These are phyloP conservation scores for Capitulum mitella DNA, from an alignment of 2,888 invertebrate species.

Conservation along the genomic window DNA sequence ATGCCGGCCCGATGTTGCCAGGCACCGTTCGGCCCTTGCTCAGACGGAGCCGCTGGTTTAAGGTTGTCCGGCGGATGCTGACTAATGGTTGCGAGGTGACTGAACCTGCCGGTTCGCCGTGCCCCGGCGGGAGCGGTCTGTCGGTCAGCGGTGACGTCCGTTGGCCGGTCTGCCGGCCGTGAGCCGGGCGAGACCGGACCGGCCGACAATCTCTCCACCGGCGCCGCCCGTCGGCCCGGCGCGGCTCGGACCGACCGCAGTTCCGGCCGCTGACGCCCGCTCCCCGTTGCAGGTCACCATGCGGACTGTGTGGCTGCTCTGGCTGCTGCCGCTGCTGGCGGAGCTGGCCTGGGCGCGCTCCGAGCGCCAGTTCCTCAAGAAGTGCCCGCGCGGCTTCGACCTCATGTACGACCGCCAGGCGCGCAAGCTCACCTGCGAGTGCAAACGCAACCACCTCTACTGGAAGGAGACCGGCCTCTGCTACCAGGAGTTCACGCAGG, in stretches of 20 bases:
- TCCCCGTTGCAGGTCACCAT: neutral
- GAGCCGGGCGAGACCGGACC: neutral
- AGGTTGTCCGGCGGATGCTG: too few species aligned
- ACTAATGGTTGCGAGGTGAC: too few species aligned
- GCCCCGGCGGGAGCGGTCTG: too few species aligned
- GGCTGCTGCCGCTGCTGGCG: neutral
- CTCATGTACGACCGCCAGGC: slow-evolving; percentile 17
- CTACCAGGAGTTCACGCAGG: slow-evolving; percentile 36
- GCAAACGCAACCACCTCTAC: slow-evolving; percentile 36
- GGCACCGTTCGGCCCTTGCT: too few species aligned
- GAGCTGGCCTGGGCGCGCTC: slow-evolving; percentile 29
- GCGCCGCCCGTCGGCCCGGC: neutral
- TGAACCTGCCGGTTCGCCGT: too few species aligned
- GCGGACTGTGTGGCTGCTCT: neutral
- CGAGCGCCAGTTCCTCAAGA: slow-evolving; percentile 31
- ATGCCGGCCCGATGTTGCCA: too few species aligned
- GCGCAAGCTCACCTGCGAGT: slow-evolving; percentile 22
- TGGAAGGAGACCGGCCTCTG: slow-evolving; percentile 37
- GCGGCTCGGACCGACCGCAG: too few species aligned
- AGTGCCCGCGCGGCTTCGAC: slow-evolving; percentile 12
- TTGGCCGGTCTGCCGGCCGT: too few species aligned
- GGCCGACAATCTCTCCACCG: too few species aligned
- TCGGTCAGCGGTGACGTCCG: too few species aligned
- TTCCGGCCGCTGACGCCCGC: neutral
- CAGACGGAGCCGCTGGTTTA: too few species aligned